Evolutionary conservation across 2,113 vertebrate species (phyloP).

Genomic region (Myrmecobius fasciatus): DNA sequence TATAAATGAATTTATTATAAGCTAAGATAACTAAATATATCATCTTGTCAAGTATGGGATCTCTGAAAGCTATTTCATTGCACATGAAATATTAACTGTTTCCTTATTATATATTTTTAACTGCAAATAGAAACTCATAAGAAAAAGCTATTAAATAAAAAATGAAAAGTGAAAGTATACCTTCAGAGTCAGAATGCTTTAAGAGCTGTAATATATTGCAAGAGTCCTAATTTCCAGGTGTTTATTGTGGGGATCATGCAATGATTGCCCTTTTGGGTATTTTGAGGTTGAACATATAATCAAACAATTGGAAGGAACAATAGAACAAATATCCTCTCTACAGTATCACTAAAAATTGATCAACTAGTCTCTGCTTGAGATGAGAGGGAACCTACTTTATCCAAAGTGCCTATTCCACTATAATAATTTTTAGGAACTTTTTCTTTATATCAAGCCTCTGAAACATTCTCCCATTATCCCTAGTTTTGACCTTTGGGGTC

Average conservation of each 20-base stretch:
- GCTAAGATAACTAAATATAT: neutral
- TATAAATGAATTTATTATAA: neutral
- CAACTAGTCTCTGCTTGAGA: neutral
- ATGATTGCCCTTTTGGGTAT: neutral
- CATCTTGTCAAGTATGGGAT: neutral
- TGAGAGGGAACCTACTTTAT: neutral
- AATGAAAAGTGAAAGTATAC: neutral
- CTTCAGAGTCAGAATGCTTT: neutral
- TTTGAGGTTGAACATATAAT: neutral
- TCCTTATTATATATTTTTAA: slow-evolving; percentile 25
- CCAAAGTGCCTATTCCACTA: neutral
- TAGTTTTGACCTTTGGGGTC: neutral
- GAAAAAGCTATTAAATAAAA: slow-evolving; percentile 11
- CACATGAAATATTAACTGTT: neutral
- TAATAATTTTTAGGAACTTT: neutral
- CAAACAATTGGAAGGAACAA: neutral
- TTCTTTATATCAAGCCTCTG: neutral
- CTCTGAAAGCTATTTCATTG: slow-evolving; percentile 23
- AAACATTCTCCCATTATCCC: neutral
- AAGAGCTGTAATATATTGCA: neutral
- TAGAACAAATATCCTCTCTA: neutral
- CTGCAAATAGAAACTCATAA: slow-evolving; percentile 4
- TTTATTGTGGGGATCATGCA: neutral
- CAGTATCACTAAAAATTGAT: neutral
- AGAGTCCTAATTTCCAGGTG: neutral